Percentiles rank a stretch among this genome's conserved stretches.
These are phyloP conservation scores for Norana najaformis DNA, from an alignment of 2,888 invertebrate genomes.

Conservation along the genomic window DNA sequence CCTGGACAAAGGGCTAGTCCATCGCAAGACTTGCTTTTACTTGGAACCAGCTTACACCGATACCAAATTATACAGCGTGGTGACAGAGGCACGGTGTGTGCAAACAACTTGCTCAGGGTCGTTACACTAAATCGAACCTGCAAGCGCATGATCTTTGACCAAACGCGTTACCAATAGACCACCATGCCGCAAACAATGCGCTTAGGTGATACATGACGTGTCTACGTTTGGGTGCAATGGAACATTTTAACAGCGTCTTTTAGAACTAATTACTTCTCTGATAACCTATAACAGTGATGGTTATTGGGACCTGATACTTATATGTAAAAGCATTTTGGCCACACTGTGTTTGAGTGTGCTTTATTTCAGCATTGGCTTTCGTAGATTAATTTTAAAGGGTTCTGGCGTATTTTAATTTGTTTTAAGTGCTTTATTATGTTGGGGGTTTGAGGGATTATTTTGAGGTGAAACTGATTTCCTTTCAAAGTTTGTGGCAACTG, in stretches of 20 bases:
- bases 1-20: no score
- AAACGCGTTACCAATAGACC: no score
- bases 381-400: background rate
- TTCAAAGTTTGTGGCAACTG: background rate
- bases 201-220: no score
- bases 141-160: no score
- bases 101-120: no score
- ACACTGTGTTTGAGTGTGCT: background rate
- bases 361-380: background rate
- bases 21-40: no score
- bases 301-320: background rate
- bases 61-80: no score
- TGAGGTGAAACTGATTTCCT: background rate
- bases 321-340: slow-evolving; percentile 13
- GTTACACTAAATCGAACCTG: no score
- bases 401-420: background rate
- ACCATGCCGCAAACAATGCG: no score
- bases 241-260: background rate
- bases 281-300: background rate
- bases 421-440: background rate
- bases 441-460: background rate
- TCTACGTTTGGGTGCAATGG: background rate
- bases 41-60: no score
- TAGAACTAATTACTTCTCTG: background rate
- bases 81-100: no score